Evolutionary conservation across 2,888 invertebrate genomes (phyloP).

Genomic region (Erebia palarica): DNA sequence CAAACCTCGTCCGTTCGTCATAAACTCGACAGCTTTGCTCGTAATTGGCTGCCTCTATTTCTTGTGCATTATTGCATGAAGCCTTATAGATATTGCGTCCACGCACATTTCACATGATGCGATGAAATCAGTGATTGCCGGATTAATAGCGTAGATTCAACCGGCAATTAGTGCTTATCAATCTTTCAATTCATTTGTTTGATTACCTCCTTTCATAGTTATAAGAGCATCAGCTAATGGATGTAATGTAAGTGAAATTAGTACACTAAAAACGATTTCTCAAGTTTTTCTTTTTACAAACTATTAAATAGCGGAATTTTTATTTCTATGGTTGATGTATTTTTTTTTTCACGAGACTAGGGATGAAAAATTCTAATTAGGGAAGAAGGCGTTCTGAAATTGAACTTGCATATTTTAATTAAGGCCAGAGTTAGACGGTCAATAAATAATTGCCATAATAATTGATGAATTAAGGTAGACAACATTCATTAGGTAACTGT

Average conservation of each 20-base stretch:
- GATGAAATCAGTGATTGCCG: conserved; percentile 53
- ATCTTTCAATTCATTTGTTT: conserved; percentile 45
- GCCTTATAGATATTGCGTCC: conserved; percentile 39
- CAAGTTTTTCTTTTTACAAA: too few relatives aligned
- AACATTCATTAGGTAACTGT: too few relatives aligned
- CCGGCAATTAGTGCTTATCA: conserved; percentile 48
- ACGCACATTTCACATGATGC: conserved; percentile 48
- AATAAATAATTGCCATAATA: too few relatives aligned
- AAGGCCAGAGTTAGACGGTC: too few relatives aligned
- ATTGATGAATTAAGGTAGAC: too few relatives aligned
- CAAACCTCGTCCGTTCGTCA: conserved; percentile 3
- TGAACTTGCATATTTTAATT: too few relatives aligned
- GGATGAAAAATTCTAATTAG: too few relatives aligned
- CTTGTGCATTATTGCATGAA: conserved; percentile 29
- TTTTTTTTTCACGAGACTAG: too few relatives aligned
- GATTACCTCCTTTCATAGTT: conserved; percentile 38
- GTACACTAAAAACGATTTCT: neutral
- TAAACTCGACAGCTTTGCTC: conserved; percentile 13
- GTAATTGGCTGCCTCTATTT: conserved; percentile 24
- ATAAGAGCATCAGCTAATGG: conserved; percentile 22
- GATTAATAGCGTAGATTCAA: conserved; percentile 48
- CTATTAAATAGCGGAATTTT: too few relatives aligned
- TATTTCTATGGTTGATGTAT: too few relatives aligned
- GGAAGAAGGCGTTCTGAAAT: too few relatives aligned
- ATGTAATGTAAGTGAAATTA: neutral